Conservation (phyloP, 2,797 vertebrate genomes). For the Mormyrus hasselquistii region DNA sequence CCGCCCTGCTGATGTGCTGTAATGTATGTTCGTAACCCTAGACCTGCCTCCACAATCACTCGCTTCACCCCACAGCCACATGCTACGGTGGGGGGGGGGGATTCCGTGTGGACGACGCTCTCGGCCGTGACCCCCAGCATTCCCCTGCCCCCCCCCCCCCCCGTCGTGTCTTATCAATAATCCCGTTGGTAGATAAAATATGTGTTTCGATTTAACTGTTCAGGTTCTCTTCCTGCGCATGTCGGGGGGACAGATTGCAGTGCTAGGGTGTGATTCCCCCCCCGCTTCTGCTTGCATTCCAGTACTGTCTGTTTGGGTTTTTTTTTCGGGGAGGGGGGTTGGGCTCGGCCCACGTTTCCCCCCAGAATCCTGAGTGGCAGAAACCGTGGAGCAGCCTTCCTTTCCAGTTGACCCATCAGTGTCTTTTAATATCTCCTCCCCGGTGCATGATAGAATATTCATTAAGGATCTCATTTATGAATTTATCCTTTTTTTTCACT, state of each 20-base stretch:
- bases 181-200: neutral
- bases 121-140: neutral
- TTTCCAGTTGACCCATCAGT: neutral
- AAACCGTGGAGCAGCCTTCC: neutral
- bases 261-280: neutral
- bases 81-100: neutral
- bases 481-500: neutral
- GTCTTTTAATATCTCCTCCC: slow-evolving; percentile 20
- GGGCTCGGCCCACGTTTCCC: neutral
- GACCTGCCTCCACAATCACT: neutral
- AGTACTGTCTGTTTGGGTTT: neutral
- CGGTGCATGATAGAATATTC: slow-evolving; percentile 18
- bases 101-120: neutral
- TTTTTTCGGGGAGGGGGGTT: neutral
- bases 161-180: neutral
- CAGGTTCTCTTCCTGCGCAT: neutral
- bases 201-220: neutral
- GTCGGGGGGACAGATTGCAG: neutral
- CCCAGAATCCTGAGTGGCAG: neutral
- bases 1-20: neutral
- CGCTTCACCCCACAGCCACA: neutral
- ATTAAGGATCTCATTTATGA: slow-evolving; percentile 8
- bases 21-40: neutral
- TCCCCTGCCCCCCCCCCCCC: neutral
- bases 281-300: neutral